These are phyloP conservation scores for Dromococcyx pavoninus DNA, from an alignment of 2,797 vertebrate species.

Conservation along the genomic window DNA sequence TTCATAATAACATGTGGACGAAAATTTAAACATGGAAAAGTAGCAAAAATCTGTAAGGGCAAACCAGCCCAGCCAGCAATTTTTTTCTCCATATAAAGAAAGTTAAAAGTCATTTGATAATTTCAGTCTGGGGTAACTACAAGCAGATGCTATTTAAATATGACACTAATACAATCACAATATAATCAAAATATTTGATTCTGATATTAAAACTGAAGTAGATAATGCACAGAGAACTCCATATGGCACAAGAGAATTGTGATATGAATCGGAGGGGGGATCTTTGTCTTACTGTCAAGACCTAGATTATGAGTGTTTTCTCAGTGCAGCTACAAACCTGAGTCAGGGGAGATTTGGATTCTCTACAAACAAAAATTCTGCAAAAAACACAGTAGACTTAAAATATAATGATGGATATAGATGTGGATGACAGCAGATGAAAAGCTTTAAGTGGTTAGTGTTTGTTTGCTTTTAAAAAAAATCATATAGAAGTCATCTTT, in stretches of 20 bases:
- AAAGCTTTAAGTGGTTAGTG: neutral
- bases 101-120: neutral
- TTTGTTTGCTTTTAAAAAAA: neutral
- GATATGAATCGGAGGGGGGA: neutral
- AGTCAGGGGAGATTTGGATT: neutral
- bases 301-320: neutral
- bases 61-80: neutral
- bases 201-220: neutral
- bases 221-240: neutral
- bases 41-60: neutral
- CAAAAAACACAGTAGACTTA: neutral
- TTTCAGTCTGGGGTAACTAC: neutral
- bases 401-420: neutral
- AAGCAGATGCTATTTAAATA: neutral
- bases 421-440: neutral
- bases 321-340: neutral
- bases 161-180: neutral
- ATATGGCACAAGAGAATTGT: neutral
- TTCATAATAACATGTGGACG: fast-evolving
- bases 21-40: neutral
- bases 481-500: fast-evolving
- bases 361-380: neutral
- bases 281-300: neutral
- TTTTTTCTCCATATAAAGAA: neutral
- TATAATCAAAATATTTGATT: no score